Evolutionary conservation across 2,113 vertebrate genomes (phyloP), one percentile per base, ranked within the genome.

Genomic region (Paramormyrops kingsleyae): DNA sequence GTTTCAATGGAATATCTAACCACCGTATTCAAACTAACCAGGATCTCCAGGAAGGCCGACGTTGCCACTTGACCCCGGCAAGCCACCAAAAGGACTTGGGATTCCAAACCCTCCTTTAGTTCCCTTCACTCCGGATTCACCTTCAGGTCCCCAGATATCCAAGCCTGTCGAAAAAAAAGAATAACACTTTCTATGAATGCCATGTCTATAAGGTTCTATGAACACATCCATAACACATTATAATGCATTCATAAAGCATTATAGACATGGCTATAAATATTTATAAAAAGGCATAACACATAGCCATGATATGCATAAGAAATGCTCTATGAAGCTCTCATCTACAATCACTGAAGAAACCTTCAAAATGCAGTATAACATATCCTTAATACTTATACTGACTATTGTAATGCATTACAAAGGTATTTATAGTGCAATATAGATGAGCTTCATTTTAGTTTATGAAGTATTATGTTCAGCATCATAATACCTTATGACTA

Each of bases 41-140:
- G 80, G 90, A 87, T 94, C 91, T 89, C 99, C 99, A 89, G 91
- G 95, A 44, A 91, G 94, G 89, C 99, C 99, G 92, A 97, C 97
- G 12, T 90, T 93, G 66, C 98, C 99, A 0, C 83, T 88, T 83
- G 89, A 84, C 66, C 99, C 99, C 2, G 90, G 92, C 35, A 93
- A 31, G 27, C 99, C 98, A 53, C 91, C 85, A 19, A 95, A 90
- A 74, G 91, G 95, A 92, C 96, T 99, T 2, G 96, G 90, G 17
- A 96, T 94, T 90, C 99, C 98, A 0, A 66, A 89, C 5, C 97
- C 95, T 90, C 99, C 99, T 89, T 92, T 97, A 85, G 96, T 94
- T 74, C 99, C 99, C 39, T 91, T 92, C 3, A 7, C 0, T 15
- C 99, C 99, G 1, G 95, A 91, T 2, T 97, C 94, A 0, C 99